These are phyloP conservation scores for Sternotherus odoratus DNA, from an alignment of 2,797 vertebrate species.

Conservation along the genomic window DNA sequence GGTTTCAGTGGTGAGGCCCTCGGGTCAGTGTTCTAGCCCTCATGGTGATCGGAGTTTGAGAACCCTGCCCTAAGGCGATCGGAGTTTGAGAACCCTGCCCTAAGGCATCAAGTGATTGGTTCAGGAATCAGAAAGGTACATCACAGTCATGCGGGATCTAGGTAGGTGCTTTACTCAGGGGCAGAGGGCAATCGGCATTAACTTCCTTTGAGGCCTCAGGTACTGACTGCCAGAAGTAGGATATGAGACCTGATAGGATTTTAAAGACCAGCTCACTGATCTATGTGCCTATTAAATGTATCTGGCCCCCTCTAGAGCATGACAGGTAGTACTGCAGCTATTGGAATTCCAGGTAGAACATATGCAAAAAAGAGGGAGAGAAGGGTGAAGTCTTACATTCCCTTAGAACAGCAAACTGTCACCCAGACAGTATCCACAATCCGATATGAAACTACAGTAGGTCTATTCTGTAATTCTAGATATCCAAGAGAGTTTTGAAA, in stretches of 20 bases:
- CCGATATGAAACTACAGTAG: background rate
- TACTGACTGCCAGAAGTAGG: accelerated
- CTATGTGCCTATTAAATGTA: background rate
- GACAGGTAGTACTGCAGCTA: background rate
- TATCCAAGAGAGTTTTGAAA: background rate
- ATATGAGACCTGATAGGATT: accelerated
- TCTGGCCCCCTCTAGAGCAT: slow-evolving; percentile 60
- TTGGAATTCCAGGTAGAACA: accelerated
- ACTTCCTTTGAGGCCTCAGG: background rate
- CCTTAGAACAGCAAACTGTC: background rate
- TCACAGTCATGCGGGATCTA: background rate
- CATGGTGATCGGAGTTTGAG: too few relatives aligned
- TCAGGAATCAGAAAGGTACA: background rate
- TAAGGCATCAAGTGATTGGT: background rate
- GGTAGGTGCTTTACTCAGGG: background rate
- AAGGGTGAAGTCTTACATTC: accelerated
- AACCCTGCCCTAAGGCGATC: background rate
- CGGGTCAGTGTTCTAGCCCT: too few relatives aligned
- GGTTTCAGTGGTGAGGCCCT: too few relatives aligned
- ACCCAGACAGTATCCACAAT: background rate
- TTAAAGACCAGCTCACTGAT: too few relatives aligned
- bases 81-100: background rate
- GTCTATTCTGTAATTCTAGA: background rate
- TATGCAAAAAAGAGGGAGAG: accelerated
- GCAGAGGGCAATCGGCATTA: background rate